These are phyloP conservation scores for Natrix natrix DNA, from an alignment of 2,797 vertebrate species.

Conservation along the genomic window DNA sequence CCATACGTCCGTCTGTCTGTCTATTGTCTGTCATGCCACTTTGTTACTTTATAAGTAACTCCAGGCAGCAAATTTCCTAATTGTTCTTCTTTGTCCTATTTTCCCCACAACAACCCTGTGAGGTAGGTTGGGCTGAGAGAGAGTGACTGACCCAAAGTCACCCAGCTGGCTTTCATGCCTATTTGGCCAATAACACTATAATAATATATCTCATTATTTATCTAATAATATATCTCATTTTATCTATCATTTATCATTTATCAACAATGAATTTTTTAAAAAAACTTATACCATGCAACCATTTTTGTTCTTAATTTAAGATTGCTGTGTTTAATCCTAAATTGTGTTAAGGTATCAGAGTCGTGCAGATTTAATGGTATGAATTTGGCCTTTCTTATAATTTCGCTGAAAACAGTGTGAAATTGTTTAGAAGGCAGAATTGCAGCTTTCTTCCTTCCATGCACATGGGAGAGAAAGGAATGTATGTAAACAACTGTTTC, in stretches of 20 bases:
- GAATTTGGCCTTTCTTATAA: background rate
- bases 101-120: background rate
- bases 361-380: background rate
- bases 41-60: background rate
- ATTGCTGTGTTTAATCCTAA: background rate
- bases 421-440: slow-evolving; percentile 6
- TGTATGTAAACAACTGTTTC: slow-evolving; percentile 29
- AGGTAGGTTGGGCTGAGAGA: background rate
- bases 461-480: slow-evolving; percentile 29
- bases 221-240: background rate
- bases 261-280: background rate
- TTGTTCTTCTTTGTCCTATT: background rate
- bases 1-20: no score
- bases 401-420: slow-evolving; percentile 14
- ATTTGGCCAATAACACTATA: background rate
- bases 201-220: background rate
- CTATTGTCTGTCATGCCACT: background rate
- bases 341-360: background rate
- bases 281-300: background rate
- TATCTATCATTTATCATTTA: background rate
- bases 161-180: background rate
- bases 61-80: background rate
- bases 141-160: background rate
- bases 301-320: background rate
- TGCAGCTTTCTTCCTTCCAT: background rate